Percentiles rank a stretch among this genome's conserved stretches.
These are phyloP conservation scores for Neodiprion virginianus DNA, from an alignment of 1,140 invertebrate species.

Conservation along the genomic window DNA sequence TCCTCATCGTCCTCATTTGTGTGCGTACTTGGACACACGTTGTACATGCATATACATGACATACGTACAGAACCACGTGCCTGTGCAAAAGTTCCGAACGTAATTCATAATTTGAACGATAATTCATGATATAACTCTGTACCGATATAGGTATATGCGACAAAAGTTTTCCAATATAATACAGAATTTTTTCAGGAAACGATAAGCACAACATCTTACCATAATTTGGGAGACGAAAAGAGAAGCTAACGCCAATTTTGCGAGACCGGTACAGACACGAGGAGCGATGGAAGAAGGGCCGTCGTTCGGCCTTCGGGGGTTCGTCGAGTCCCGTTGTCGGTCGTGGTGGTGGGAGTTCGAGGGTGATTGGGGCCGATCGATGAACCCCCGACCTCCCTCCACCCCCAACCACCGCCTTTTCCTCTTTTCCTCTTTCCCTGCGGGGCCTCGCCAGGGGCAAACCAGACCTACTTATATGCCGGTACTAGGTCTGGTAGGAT, in stretches of 20 bases:
- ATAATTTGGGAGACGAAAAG: neutral
- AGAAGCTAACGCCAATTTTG: neutral
- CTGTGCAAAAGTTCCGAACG: no score
- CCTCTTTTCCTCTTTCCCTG: neutral
- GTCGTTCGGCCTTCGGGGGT: neutral
- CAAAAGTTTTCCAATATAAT: no score
- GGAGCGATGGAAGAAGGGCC: neutral
- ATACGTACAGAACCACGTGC: no score
- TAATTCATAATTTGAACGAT: no score
- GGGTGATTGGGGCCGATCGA: constrained; percentile 6
- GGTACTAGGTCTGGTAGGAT: no score
- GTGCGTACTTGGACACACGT: no score
- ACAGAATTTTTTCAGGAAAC: neutral
- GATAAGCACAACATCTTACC: neutral
- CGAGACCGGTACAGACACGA: neutral
- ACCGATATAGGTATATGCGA: no score
- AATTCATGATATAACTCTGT: no score
- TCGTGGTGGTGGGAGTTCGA: neutral
- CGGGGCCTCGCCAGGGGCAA: neutral
- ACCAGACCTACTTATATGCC: neutral
- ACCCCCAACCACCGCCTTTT: neutral
- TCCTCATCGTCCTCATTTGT: no score
- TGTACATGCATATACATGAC: no score
- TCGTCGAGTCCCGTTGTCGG: neutral
- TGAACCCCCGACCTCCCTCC: neutral